Base-by-base conservation (phyloP, 2,113 vertebrate species). In the Anhinga rufa region DNA sequence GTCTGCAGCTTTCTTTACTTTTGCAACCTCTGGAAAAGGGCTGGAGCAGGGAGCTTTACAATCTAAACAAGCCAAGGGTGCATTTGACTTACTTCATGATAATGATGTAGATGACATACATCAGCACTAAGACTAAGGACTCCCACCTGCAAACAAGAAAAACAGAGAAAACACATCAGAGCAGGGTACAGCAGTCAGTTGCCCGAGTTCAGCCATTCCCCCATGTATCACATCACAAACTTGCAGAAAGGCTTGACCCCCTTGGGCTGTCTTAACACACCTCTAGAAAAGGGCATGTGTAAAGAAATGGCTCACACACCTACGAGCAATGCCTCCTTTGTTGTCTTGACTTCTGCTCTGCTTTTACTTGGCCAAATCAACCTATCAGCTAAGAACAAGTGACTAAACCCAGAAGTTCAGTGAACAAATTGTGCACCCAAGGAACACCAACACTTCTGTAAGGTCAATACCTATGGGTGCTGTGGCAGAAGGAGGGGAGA, bases 81-180 rank as follows among this genome's bases (percentile, higher is more conserved):
- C 24, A 9, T 76, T 66, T 82, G 92, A 98, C 99, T 99, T 98
- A 99, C 99, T 99, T 99, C 99, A 99, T 99, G 94, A 99, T 99
- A 89, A 99, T 24, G 95, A 99, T 99, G 98, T 99, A 99, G 98
- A 99, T 97, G 55, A 99, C 62, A 31, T 99, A 99, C 99, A 99
- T 99, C 95, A 99, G 92, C 76, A 99, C 98, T 46, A 99, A 96
- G 28, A 99, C 98, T 65, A 99, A 97, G 52, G 99, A 99, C 96
- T 99, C 99, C 99, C 99, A 99, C 99, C 99, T 99, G 97, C 34
- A 90, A 91, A 97, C 93, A 92, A 92, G 89, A 94, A 82, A 6
- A 3, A 94, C 62, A 80, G 40, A 61, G 38, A 57, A 51, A 76
- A 64, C 9, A 52, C 38, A 46, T 87, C 10, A 92, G 54, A 57